phyloP scores from a whole-genome alignment of 1,140 invertebrate species.

The Drosophila erecta region DNA sequence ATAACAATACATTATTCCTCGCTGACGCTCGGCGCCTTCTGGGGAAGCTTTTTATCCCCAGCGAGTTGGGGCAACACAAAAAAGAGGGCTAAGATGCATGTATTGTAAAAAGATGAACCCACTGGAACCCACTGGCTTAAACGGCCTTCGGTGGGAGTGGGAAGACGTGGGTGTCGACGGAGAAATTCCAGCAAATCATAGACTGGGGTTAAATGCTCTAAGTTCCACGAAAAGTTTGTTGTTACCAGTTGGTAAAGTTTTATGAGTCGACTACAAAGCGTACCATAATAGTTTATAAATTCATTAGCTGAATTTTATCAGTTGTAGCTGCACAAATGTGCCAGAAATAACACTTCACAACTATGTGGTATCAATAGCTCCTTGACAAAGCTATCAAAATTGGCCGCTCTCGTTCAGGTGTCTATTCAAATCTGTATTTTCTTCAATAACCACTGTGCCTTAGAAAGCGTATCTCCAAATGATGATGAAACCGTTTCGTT shows the following conservation, averaged over 20 bases:
- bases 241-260: not conserved
- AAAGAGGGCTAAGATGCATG: conserved; percentile 17
- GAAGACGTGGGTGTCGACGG: not conserved
- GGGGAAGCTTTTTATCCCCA: conserved; percentile 39
- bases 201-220: conserved; percentile 14
- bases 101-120: conserved; percentile 45
- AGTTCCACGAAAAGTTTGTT: conserved; percentile 4
- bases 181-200: not conserved
- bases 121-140: conserved; percentile 44
- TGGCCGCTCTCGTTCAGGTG: not conserved
- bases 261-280: not conserved
- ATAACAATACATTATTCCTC: conserved; percentile 41
- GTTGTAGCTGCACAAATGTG: not conserved
- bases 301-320: not conserved
- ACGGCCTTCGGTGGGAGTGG: conserved; percentile 4
- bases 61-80: conserved; percentile 1
- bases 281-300: not conserved
- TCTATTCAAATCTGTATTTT: not conserved
- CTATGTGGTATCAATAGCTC: not conserved
- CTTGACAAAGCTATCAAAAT: conserved; percentile 2
- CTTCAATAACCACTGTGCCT: no score
- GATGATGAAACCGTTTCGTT: conserved; percentile 2
- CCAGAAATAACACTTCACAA: not conserved
- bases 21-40: conserved; percentile 27
- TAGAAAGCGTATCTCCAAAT: conserved; percentile 20